Percentiles rank a stretch among this genome's conserved stretches.
phyloP scores from a whole-genome alignment of 2,888 invertebrate genomes.

The Microplitis deprimator region DNA sequence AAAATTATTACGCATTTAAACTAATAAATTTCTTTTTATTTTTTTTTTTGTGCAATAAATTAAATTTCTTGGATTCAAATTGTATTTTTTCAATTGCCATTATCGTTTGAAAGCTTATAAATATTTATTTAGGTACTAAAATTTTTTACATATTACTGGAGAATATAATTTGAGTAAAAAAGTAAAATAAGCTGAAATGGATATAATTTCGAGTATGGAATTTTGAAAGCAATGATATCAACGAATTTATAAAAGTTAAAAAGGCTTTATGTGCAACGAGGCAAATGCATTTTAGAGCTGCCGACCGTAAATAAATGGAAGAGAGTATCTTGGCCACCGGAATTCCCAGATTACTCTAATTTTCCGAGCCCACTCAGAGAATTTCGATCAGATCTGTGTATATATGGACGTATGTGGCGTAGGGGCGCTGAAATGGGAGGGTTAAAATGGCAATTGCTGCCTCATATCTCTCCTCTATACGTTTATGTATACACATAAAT shows the following conservation, averaged over 20 bases:
- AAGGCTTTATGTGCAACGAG: background rate
- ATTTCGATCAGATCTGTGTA: slow-evolving; percentile 38
- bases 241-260: background rate
- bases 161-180: background rate
- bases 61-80: background rate
- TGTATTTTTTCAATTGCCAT: background rate
- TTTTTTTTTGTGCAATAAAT: background rate
- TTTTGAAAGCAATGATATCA: background rate
- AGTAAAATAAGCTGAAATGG: background rate
- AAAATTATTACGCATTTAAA: background rate
- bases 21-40: background rate
- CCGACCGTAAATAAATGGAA: slow-evolving; percentile 10
- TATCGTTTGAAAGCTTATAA: background rate
- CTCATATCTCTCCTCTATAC: slow-evolving; percentile 28
- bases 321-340: slow-evolving; percentile 10
- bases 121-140: background rate
- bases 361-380: slow-evolving; percentile 22
- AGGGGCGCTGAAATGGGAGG: slow-evolving; percentile 13
- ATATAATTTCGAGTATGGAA: background rate
- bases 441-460: slow-evolving; percentile 47
- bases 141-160: no score
- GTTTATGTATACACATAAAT: background rate
- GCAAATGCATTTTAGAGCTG: slow-evolving; percentile 1
- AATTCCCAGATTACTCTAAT: slow-evolving; percentile 37
- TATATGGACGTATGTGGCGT: slow-evolving; percentile 21